A percentile compares a stretch with the other conserved stretches of the same genome.
Evolutionary conservation across 2,888 invertebrate species (phyloP).

Genomic region (Euphydryas editha): DNA sequence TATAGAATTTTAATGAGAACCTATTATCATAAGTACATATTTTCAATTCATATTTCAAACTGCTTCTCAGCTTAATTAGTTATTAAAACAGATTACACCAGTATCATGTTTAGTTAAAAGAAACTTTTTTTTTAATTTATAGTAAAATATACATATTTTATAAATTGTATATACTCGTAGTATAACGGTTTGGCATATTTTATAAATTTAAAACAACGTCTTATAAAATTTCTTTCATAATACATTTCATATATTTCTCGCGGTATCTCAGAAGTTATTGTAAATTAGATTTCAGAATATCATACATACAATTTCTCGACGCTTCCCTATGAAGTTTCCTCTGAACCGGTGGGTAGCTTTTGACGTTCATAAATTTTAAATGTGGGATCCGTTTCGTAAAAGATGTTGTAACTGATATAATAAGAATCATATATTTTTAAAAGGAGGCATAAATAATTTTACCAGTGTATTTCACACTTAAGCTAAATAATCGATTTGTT

Average conservation of each 20-base stretch:
- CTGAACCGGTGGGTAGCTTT: conserved; percentile 38
- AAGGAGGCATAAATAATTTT: not conserved
- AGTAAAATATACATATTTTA: no score
- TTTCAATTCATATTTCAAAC: no score
- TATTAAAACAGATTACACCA: no score
- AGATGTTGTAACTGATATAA: conserved; percentile 29
- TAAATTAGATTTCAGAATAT: conserved; percentile 43
- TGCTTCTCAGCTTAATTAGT: no score
- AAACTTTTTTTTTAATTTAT: no score
- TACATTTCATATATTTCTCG: conserved; percentile 37
- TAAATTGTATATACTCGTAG: no score
- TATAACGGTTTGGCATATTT: not conserved
- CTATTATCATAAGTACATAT: no score
- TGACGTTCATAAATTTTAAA: conserved; percentile 46
- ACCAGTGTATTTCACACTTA: not conserved
- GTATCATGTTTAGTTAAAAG: no score
- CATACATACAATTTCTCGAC: conserved; percentile 42
- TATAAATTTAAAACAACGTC: conserved; percentile 14
- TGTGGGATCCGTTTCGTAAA: conserved; percentile 39
- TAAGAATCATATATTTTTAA: conserved; percentile 17
- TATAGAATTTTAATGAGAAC: no score
- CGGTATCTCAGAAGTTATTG: conserved; percentile 43
- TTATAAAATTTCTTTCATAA: conserved; percentile 21
- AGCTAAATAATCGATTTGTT: no score
- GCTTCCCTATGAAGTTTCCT: conserved; percentile 39